A percentile compares a stretch with the other conserved stretches of the same genome.
Evolutionary conservation across 2,888 invertebrate species (phyloP).

Genomic region (Andrena hattorfiana): DNA sequence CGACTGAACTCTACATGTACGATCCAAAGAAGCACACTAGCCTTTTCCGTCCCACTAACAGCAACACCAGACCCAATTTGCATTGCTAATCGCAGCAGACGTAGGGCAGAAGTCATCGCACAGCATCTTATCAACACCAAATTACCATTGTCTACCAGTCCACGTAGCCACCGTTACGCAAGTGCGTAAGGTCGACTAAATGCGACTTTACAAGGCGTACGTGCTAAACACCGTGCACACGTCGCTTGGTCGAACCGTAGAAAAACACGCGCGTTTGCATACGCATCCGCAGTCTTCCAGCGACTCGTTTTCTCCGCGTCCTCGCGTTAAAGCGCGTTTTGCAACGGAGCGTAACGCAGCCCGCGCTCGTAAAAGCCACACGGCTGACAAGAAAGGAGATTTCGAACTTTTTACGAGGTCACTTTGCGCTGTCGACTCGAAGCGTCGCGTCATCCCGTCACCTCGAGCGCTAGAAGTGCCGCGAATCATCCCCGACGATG

Average conservation of each 20-base stretch:
- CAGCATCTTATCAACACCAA: too few species aligned
- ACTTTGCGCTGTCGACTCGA: not conserved
- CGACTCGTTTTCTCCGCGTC: constrained; percentile 24
- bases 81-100: too few species aligned
- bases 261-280: constrained; percentile 15
- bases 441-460: not conserved
- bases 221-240: not conserved
- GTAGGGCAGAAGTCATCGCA: not conserved
- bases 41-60: too few species aligned
- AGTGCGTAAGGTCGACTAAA: not conserved
- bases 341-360: constrained; percentile 27
- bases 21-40: too few species aligned
- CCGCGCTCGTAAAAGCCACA: constrained; percentile 17
- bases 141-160: too few species aligned
- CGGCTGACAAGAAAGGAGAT: constrained; percentile 26
- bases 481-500: not conserved
- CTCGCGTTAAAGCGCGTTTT: constrained; percentile 34
- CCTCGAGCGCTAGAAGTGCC: not conserved
- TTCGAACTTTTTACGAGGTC: not conserved
- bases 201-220: not conserved
- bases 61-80: too few species aligned
- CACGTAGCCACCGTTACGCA: not conserved
- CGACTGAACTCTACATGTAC: too few species aligned
- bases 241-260: not conserved
- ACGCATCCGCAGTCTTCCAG: constrained; percentile 11